A percentile compares a stretch with the other conserved stretches of the same genome.
phyloP scores from a whole-genome alignment of 2,888 invertebrate species.

The Idaea biselata region DNA sequence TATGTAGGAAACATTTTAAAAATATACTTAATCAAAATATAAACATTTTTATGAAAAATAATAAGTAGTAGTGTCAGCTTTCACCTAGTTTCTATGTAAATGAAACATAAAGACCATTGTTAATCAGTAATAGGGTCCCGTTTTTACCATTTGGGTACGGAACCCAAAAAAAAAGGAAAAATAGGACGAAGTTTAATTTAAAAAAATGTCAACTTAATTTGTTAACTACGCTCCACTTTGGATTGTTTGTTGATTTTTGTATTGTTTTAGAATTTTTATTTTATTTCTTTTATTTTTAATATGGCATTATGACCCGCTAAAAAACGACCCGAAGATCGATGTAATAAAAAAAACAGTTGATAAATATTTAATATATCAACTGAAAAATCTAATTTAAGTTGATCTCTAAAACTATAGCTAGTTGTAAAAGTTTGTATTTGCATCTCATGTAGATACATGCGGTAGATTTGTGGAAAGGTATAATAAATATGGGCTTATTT shows the following conservation, averaged over 20 bases:
- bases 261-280: neutral
- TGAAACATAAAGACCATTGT: too few species aligned
- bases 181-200: conserved; percentile 7
- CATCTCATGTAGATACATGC: neutral
- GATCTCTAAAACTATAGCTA: neutral
- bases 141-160: too few species aligned
- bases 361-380: neutral
- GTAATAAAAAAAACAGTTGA: neutral
- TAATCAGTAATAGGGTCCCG: too few species aligned
- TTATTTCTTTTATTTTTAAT: conserved; percentile 1
- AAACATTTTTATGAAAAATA: too few species aligned
- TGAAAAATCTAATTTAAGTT: neutral
- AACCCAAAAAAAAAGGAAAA: neutral
- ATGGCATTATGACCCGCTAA: neutral
- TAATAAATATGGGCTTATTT: too few species aligned
- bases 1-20: too few species aligned
- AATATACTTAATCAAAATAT: too few species aligned
- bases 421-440: neutral
- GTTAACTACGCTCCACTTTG: neutral
- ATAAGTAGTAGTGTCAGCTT: too few species aligned
- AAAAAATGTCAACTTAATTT: conserved; percentile 6
- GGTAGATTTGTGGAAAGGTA: neutral
- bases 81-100: too few species aligned
- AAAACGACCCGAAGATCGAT: neutral
- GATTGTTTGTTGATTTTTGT: neutral